A percentile compares a stretch with the other conserved stretches of the same genome.
Conservation (phyloP, 2,888 invertebrate genomes). For the Melanotus villosus region DNA sequence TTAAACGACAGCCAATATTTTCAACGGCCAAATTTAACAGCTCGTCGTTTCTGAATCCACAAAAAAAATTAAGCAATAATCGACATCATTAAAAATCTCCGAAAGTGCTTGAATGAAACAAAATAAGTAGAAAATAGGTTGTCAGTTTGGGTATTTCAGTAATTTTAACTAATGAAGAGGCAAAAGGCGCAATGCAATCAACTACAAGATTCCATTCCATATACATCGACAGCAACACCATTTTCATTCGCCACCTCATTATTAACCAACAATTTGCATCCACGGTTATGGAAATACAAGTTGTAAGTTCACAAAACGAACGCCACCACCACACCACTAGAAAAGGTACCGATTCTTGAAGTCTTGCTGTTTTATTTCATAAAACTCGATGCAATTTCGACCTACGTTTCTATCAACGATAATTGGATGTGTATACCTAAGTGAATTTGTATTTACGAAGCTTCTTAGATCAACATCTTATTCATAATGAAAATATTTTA, state of each 20-base stretch:
- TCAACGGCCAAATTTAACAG: too few species aligned
- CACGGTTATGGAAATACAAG: conserved; percentile 35
- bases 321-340: background rate
- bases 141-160: background rate
- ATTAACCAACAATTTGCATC: conserved; percentile 36
- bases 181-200: conserved; percentile 24
- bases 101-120: too few species aligned
- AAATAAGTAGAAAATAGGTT: too few species aligned
- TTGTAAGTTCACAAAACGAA: conserved; percentile 4
- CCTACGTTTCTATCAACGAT: too few species aligned
- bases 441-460: too few species aligned
- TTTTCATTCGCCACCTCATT: conserved; percentile 37
- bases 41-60: too few species aligned
- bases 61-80: too few species aligned
- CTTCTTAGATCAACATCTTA: too few species aligned
- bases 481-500: too few species aligned
- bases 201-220: conserved; percentile 31
- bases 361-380: background rate
- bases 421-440: too few species aligned
- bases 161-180: conserved; percentile 24
- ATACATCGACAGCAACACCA: conserved; percentile 35
- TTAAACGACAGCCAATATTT: too few species aligned
- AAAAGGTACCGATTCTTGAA: conserved; percentile 15
- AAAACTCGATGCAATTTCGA: background rate
- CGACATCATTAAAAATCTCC: too few species aligned